These are phyloP conservation scores for Enteromius fasciolatus DNA, from an alignment of 2,797 vertebrate species.

Conservation along the genomic window DNA sequence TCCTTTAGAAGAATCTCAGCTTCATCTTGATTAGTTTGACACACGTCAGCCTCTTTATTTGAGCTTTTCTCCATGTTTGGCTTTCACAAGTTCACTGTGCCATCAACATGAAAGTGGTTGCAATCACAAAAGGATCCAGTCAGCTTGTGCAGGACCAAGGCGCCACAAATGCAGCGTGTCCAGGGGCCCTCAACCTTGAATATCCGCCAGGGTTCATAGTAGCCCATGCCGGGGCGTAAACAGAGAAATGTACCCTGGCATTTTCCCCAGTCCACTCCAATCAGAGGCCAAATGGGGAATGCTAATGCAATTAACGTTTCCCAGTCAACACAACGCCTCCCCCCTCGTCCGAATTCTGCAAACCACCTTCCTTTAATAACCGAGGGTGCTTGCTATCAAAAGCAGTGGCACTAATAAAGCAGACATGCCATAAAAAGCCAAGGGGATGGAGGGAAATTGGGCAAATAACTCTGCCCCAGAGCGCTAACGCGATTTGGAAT, in stretches of 20 bases:
- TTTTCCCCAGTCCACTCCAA: constrained; percentile 56
- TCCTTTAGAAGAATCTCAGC: background rate
- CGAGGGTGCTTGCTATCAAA: constrained; percentile 74
- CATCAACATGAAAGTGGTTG: constrained; percentile 1
- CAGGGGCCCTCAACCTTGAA: constrained; percentile 23
- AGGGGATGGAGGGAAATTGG: constrained; percentile 51
- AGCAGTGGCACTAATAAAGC: constrained; percentile 69
- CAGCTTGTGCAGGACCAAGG: background rate
- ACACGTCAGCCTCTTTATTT: background rate
- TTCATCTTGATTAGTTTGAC: background rate
- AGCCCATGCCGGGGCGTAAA: background rate
- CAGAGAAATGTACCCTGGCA: constrained; percentile 46
- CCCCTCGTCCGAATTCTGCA: constrained; percentile 62
- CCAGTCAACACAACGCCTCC: constrained; percentile 42
- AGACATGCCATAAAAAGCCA: constrained; percentile 38
- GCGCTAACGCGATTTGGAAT: constrained; percentile 42
- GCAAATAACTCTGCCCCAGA: constrained; percentile 64
- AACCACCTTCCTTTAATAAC: constrained; percentile 74
- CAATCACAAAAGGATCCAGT: background rate
- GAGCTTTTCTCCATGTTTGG: background rate
- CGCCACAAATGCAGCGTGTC: background rate
- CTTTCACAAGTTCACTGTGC: background rate
- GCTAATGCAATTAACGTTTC: constrained; percentile 76
- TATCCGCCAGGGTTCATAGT: constrained; percentile 53
- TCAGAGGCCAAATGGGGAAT: constrained; percentile 71